Evolutionary conservation across 2,113 vertebrate species (phyloP).

Genomic region (Pimephales promelas): DNA sequence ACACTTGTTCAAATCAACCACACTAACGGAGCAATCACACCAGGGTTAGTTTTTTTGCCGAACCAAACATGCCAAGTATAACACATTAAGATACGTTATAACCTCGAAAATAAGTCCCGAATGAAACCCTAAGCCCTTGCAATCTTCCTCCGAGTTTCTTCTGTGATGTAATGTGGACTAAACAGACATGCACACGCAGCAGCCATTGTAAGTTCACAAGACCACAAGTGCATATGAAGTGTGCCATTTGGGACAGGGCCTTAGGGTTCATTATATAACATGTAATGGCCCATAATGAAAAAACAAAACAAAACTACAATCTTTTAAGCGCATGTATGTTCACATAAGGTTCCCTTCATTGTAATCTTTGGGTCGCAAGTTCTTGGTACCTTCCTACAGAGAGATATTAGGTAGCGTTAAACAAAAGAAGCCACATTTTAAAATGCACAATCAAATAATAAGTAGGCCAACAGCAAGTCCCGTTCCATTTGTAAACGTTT

Average conservation of each 20-base stretch:
- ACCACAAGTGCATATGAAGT: too few relatives aligned
- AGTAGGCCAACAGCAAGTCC: background rate
- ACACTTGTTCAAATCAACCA: too few relatives aligned
- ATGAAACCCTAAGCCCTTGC: too few relatives aligned
- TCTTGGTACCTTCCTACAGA: conserved; percentile 11
- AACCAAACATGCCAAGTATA: too few relatives aligned
- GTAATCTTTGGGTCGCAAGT: background rate
- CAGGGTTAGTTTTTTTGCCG: too few relatives aligned
- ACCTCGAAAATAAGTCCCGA: background rate
- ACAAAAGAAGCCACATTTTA: conserved; percentile 9
- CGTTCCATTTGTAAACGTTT: conserved; percentile 38
- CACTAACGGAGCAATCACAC: too few relatives aligned
- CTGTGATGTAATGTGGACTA: too few relatives aligned
- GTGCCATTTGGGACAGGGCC: too few relatives aligned
- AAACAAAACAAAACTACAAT: background rate
- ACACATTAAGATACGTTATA: background rate
- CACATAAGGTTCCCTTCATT: conserved; percentile 3
- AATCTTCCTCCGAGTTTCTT: too few relatives aligned
- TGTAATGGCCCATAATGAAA: background rate
- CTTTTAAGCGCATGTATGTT: background rate
- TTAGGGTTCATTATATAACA: background rate
- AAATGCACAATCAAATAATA: background rate
- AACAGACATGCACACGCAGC: too few relatives aligned
- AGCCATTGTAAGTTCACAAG: too few relatives aligned
- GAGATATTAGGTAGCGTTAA: background rate